A percentile compares a stretch with the other conserved stretches of the same genome.
Conservation (phyloP, 2,888 invertebrate species). For the Trichacis sp. region DNA sequence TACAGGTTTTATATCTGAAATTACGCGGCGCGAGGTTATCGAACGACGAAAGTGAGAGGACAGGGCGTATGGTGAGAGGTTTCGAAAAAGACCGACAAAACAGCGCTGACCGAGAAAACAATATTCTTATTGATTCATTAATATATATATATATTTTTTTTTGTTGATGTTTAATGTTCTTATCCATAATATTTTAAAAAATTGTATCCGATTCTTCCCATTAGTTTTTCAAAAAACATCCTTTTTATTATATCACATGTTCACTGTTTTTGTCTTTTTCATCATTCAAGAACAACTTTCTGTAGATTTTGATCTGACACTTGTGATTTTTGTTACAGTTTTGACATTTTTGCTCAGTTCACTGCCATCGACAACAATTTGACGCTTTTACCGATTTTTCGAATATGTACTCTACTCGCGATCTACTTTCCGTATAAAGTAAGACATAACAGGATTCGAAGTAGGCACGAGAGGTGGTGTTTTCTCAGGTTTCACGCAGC, state of each 20-base stretch:
- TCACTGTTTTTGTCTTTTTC: too few relatives aligned
- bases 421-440: conserved; percentile 44
- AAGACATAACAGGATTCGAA: conserved; percentile 32
- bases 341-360: too few relatives aligned
- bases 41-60: conserved; percentile 66
- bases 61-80: conserved; percentile 33
- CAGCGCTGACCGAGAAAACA: conserved; percentile 36
- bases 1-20: conserved; percentile 44
- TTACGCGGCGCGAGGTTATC: conserved; percentile 58
- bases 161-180: too few relatives aligned
- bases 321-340: too few relatives aligned
- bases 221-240: too few relatives aligned
- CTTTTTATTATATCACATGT: too few relatives aligned
- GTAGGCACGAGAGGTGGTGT: conserved; percentile 35
- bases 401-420: conserved; percentile 22
- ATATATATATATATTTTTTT: too few relatives aligned
- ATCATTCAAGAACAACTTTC: too few relatives aligned
- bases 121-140: too few relatives aligned
- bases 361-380: conserved; percentile 22
- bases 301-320: too few relatives aligned
- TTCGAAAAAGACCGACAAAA: conserved; percentile 42
- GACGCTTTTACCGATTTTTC: conserved; percentile 37
- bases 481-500: conserved; percentile 49
- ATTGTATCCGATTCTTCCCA: too few relatives aligned
- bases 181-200: too few relatives aligned